Evolutionary conservation across 2,888 invertebrate genomes (phyloP).

Genomic region (Parelbella ahira): DNA sequence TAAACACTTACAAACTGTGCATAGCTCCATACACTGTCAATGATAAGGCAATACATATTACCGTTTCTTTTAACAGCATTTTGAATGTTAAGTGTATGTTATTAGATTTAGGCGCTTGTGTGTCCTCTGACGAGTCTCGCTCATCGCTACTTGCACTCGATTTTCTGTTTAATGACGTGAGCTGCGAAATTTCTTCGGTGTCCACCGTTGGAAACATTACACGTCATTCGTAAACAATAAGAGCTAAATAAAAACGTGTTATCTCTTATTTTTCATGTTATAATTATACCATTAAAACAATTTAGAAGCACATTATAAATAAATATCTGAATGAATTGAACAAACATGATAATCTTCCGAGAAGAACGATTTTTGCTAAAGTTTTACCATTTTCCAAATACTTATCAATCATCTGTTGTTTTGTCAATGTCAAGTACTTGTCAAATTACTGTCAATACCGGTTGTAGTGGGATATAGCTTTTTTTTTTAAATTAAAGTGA

Average conservation of each 20-base stretch:
- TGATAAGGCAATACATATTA: conserved; percentile 82
- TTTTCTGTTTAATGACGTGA: conserved; percentile 64
- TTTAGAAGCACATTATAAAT: conserved; percentile 30
- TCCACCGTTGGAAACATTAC: conserved; percentile 79
- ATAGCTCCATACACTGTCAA: conserved; percentile 86
- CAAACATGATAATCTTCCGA: conserved; percentile 23
- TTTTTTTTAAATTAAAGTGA: too few relatives aligned
- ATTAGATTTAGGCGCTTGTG: conserved; percentile 54
- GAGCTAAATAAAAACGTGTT: conserved; percentile 42
- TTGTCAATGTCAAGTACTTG: too few relatives aligned
- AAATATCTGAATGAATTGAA: conserved; percentile 31
- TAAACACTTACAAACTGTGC: conserved; percentile 83
- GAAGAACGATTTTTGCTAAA: not conserved
- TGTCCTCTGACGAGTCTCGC: conserved; percentile 53
- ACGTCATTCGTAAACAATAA: conserved; percentile 73
- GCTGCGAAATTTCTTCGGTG: conserved; percentile 68
- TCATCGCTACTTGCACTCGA: conserved; percentile 63
- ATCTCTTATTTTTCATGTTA: conserved; percentile 50
- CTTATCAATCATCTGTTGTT: too few relatives aligned
- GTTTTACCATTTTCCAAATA: conserved; percentile 3
- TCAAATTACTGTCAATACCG: too few relatives aligned
- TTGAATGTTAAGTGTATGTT: conserved; percentile 69
- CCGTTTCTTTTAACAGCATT: conserved; percentile 83
- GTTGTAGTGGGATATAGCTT: too few relatives aligned
- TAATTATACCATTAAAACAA: conserved; percentile 31